These are phyloP conservation scores for Dorcus parallelipipedus DNA, from an alignment of 2,888 invertebrate genomes.

Conservation along the genomic window DNA sequence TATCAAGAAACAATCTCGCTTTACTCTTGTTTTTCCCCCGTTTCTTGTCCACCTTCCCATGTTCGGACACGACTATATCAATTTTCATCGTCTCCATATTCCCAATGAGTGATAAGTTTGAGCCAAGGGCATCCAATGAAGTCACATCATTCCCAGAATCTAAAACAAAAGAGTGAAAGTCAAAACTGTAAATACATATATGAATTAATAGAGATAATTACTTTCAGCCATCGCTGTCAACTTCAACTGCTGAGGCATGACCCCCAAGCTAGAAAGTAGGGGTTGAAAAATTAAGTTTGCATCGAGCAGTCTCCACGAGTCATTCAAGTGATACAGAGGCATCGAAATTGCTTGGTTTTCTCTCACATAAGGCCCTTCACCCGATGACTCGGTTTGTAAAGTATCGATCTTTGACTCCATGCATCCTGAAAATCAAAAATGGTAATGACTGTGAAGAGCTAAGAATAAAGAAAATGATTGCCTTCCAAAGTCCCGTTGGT, in stretches of 20 bases:
- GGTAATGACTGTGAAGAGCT: neutral
- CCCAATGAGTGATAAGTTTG: slow-evolving; percentile 78
- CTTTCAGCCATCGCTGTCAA: slow-evolving; percentile 46
- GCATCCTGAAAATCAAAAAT: slow-evolving; percentile 30
- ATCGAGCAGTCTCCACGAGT: slow-evolving; percentile 80
- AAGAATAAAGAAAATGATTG: neutral
- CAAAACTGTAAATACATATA: too few species aligned
- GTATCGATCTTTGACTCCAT: slow-evolving; percentile 46
- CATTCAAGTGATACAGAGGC: slow-evolving; percentile 73
- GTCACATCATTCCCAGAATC: slow-evolving; percentile 58
- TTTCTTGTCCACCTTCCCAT: slow-evolving; percentile 63
- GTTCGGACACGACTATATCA: slow-evolving; percentile 92
- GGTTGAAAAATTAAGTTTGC: slow-evolving; percentile 94
- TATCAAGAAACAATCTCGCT: slow-evolving; percentile 38
- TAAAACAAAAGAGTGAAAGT: slow-evolving; percentile 27
- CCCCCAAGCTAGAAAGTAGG: slow-evolving; percentile 81
- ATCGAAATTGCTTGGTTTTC: slow-evolving; percentile 57
- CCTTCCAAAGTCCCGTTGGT: slow-evolving; percentile 4
- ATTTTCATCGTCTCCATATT: slow-evolving; percentile 86
- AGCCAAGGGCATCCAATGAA: slow-evolving; percentile 83
- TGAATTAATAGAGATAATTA: slow-evolving; percentile 28
- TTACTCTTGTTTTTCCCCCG: slow-evolving; percentile 50
- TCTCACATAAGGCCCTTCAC: slow-evolving; percentile 56
- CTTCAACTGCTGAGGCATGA: slow-evolving; percentile 83
- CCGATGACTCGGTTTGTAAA: slow-evolving; percentile 42